Evolutionary conservation across 2,113 vertebrate genomes (phyloP), one percentile per base, ranked within the genome.

Genomic region (Nannospalax galili): DNA sequence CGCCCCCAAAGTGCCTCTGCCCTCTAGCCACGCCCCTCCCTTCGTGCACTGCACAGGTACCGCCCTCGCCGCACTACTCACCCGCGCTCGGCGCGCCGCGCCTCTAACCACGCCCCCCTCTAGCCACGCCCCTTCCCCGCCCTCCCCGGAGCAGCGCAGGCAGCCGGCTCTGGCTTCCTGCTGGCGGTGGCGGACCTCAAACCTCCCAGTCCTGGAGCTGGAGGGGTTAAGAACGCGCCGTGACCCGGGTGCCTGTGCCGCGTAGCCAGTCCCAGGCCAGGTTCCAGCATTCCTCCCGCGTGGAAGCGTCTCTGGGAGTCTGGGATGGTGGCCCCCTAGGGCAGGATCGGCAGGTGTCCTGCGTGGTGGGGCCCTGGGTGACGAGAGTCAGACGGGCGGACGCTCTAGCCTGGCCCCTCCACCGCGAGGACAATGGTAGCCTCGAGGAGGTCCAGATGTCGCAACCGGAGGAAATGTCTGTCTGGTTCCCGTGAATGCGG

Each of bases 391-490:
- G 37, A 64, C 30, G 86, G 73, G 26, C 37, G 2, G 40, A 24
- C 16, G 11, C 74, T 40, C 35, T 19, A 40, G 65, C 60, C 14
- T 2, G 11, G 45, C 45, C 79, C 72, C 85, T 65, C 24, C n/a
- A 28, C 67, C 12, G 10, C 42, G 48, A 69, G 93, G 92, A 95
- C 97, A 94, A 82, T 88, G 90, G 88, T 62, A 94, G n/a, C 88
- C 90, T 87, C 64, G 24, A 64, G 64, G 84, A 96, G 90, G 94
- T 96, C 84, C 95, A 92, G 93, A 97, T 94, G 97, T 97, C 93
- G 84, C 95, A 91, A 94, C 32, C 0, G 52, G 48, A 93, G 87
- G 87, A 96, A 96, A 84, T 89, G 42, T 32, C 37, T 9, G 93
- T 91, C 93, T 84, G 87, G 74, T 91, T 97, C 93, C 93, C 90